These are phyloP conservation scores for Catagonus wagneri DNA, from an alignment of 2,113 vertebrate genomes.

Conservation along the genomic window DNA sequence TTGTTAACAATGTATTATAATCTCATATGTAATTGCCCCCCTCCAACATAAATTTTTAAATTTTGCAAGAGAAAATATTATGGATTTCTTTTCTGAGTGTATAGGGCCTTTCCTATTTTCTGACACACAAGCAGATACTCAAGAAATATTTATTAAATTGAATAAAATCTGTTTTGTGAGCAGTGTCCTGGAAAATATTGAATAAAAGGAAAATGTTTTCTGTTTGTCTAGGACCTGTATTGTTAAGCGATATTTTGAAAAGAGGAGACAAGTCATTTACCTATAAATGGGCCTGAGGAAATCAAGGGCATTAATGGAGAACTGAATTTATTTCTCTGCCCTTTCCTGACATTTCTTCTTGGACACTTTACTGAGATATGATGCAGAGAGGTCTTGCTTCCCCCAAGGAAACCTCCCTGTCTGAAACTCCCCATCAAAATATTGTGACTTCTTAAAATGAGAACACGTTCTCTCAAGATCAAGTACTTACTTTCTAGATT, in stretches of 20 bases:
- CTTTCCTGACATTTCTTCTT: constrained; percentile 24
- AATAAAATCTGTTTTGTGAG: constrained; percentile 26
- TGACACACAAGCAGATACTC: background rate
- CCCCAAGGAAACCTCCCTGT: background rate
- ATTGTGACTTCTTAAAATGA: background rate
- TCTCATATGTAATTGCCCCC: background rate
- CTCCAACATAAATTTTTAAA: background rate
- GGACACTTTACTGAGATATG: background rate
- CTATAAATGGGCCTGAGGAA: background rate
- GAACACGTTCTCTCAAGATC: background rate
- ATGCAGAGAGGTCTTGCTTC: background rate
- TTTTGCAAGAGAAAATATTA: background rate
- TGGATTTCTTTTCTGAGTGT: background rate
- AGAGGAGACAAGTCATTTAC: background rate
- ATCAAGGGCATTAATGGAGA: background rate
- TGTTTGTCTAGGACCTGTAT: background rate
- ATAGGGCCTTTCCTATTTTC: background rate
- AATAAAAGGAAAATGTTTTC: background rate
- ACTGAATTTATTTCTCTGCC: background rate
- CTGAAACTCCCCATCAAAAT: background rate
- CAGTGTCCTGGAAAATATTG: background rate
- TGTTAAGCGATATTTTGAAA: constrained; percentile 24
- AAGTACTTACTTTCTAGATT: constrained; percentile 83
- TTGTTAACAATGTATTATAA: background rate
- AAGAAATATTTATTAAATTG: constrained; percentile 2